Base-by-base conservation (phyloP, 2,113 vertebrate genomes). In the Pollachius pollachius region DNA sequence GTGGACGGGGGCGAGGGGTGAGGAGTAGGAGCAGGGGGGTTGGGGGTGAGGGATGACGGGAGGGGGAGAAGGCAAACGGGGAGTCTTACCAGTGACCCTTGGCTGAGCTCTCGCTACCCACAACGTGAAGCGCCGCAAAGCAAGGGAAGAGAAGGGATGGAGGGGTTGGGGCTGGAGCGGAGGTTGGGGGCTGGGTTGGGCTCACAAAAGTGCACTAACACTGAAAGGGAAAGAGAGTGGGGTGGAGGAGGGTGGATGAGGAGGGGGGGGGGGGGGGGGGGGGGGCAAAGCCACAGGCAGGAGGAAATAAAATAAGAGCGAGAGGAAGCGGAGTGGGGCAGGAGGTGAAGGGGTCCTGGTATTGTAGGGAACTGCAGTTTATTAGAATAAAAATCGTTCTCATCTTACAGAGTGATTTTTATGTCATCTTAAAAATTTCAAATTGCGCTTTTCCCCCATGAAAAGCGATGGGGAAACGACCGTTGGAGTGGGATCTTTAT, bases 31-130 rank as follows among this genome's bases (percentile, higher is more conserved):
- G 74, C 54, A 57, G 67, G 52, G 73, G 72, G 70, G 75, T 80
- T 72, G 77, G 19, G 57, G 72, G 75, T 79, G 5, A 41, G 81
- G 27, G 11, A 69, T 69, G 76, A 59, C 52, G 81, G 83, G 72
- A 72, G 81, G 81, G 27, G 8, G 69, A 69, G 76, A 63, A 56
- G 81, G 83, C 82, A 86, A 83, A 71, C 83, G 75, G 84, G 81
- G 9, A 18, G 30, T 6, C 34, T 41, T 84, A 83, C 74, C 83
- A 23, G 52, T 89, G 89, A 92, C 84, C 91, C 85, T 87, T 88
- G 89, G 89, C 89, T 91, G 90, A 91, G 90, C 90, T 88, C 75
- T 74, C 75, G 3, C 78, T 64, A 71, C 67, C 65, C 83, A 84
- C 81, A 87, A 80, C 85, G 87, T 76, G 67, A 76, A 85, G 79